A percentile compares a stretch with the other conserved stretches of the same genome.
phyloP scores from a whole-genome alignment of 2,888 invertebrate species.

The Euproctis similis region DNA sequence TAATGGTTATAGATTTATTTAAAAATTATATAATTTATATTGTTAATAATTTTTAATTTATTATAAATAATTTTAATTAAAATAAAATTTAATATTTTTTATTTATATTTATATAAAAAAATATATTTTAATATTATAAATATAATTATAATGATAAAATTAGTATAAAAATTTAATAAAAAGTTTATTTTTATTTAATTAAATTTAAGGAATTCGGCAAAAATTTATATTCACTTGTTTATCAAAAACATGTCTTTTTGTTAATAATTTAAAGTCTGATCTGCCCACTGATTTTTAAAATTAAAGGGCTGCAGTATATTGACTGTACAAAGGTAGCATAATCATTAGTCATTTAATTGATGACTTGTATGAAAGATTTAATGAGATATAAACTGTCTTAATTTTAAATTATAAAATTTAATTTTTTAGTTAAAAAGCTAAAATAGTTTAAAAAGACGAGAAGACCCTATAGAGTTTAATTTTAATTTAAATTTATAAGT shows the following conservation, averaged over 20 bases:
- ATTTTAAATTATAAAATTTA: conserved; percentile 50
- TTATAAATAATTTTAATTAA: conserved; percentile 56
- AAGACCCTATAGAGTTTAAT: conserved; percentile 86
- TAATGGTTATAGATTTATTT: conserved; percentile 44
- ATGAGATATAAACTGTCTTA: conserved; percentile 79
- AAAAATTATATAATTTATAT: conserved; percentile 74
- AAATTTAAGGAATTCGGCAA: conserved; percentile 1
- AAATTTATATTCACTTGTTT: conserved; percentile 1
- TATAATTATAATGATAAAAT: conserved; percentile 76
- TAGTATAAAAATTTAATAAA: conserved; percentile 62
- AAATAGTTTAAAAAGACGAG: conserved; percentile 81
- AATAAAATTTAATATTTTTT: conserved; percentile 37
- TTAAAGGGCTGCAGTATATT: conserved; percentile 87
- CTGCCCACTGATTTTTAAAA: conserved; percentile 82
- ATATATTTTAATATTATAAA: conserved; percentile 56
- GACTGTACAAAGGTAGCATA: conserved; percentile 89
- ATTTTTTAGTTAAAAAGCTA: conserved; percentile 78
- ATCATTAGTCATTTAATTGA: conserved; percentile 85
- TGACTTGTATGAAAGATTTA: conserved; percentile 85
- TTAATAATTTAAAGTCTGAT: conserved; percentile 32
- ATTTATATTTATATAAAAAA: conserved; percentile 62
- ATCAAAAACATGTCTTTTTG: conserved; percentile 1
- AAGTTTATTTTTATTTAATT: conserved; percentile 31
- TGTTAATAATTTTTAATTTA: conserved; percentile 72
- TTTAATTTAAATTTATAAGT: conserved; percentile 49